These are phyloP conservation scores for Phymanthus crucifer DNA, from an alignment of 92 coral and sea anemone genomes.

Conservation along the genomic window DNA sequence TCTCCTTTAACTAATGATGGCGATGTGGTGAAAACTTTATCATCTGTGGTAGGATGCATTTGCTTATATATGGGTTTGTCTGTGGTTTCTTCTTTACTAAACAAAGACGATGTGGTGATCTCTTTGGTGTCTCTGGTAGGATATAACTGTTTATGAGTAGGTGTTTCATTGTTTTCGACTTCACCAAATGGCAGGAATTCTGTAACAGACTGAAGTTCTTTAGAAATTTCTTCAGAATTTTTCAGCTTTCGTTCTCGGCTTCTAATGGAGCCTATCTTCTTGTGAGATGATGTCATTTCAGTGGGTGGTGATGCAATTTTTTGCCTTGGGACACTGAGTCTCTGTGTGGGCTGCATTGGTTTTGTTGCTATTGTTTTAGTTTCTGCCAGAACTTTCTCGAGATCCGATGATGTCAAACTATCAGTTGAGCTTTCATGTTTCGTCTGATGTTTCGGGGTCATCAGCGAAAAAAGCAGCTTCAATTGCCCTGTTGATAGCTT, in stretches of 20 bases:
- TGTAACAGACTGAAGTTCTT: constrained; percentile 11
- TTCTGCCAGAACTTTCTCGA: background rate
- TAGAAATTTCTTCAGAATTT: background rate
- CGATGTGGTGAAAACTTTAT: background rate
- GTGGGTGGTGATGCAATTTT: constrained; percentile 21
- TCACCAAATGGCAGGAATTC: constrained; percentile 25
- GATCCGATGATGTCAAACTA: constrained; percentile 4
- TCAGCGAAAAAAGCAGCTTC: constrained; percentile 42
- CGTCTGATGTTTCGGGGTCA: constrained; percentile 34
- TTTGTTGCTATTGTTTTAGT: background rate
- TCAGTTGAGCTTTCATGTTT: background rate
- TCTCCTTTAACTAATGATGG: background rate
- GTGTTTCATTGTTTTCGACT: background rate
- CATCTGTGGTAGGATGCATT: background rate
- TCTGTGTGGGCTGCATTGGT: constrained; percentile 26
- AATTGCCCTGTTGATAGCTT: constrained; percentile 38
- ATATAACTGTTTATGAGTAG: background rate
- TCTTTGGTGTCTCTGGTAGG: background rate
- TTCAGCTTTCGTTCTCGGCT: background rate
- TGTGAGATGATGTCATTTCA: background rate
- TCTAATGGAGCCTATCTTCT: background rate
- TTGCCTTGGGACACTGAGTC: constrained; percentile 43
- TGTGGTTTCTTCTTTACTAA: no score
- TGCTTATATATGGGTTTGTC: background rate
- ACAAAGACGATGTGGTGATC: background rate